Conservation (phyloP, 2,888 invertebrate species). For the Plebejus argus region DNA sequence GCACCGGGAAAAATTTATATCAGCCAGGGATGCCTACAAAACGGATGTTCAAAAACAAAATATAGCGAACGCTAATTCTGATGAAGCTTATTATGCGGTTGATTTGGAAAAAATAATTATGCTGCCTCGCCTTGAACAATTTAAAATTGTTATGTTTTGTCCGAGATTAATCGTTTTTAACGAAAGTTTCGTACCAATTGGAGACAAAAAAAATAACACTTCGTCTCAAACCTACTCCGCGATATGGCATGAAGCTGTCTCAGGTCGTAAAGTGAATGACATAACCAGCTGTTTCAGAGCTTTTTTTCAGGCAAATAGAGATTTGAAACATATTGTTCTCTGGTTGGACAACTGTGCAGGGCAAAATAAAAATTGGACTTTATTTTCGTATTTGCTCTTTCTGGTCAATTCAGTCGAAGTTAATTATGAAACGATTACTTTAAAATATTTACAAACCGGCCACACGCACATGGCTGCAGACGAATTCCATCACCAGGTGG, state of each 20-base stretch:
- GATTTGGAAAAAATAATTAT: slow-evolving; percentile 29
- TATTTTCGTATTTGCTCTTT: slow-evolving; percentile 42
- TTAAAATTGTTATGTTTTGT: slow-evolving; percentile 33
- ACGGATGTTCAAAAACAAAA: neutral
- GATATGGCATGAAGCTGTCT: slow-evolving; percentile 35
- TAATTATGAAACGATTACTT: slow-evolving; percentile 37
- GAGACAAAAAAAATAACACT: slow-evolving; percentile 9
- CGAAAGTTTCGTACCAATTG: slow-evolving; percentile 29
- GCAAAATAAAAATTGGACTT: slow-evolving; percentile 46
- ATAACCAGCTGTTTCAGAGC: slow-evolving; percentile 41
- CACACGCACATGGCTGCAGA: slow-evolving; percentile 52
- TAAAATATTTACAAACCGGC: slow-evolving; percentile 41
- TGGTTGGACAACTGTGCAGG: slow-evolving; percentile 47
- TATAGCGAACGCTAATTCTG: slow-evolving; percentile 4
- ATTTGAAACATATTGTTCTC: slow-evolving; percentile 38
- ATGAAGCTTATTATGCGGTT: neutral
- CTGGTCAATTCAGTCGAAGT: slow-evolving; percentile 35
- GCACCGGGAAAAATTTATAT: slow-evolving; percentile 33
- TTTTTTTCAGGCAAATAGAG: slow-evolving; percentile 38
- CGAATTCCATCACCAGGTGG: slow-evolving; percentile 51
- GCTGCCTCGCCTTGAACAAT: slow-evolving; percentile 31
- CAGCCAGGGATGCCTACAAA: slow-evolving; percentile 20
- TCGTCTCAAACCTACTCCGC: slow-evolving; percentile 26
- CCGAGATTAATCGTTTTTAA: slow-evolving; percentile 32
- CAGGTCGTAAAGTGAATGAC: slow-evolving; percentile 40